Conservation (phyloP, 2,888 invertebrate species). For the Chelonus formosanus region DNA sequence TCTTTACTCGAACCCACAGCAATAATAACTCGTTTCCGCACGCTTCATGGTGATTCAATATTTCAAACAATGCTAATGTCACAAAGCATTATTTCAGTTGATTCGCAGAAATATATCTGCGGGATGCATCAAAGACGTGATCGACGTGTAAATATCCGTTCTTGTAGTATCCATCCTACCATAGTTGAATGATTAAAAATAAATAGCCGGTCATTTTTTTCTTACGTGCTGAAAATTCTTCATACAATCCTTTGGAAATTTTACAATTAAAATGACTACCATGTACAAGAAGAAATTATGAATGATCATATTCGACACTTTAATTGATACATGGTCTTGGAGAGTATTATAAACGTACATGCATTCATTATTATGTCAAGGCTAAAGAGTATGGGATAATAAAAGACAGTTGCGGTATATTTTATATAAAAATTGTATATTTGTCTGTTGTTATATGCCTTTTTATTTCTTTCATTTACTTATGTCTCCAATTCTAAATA, state of each 20-base stretch:
- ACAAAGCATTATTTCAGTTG: slow-evolving; percentile 1
- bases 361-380: slow-evolving; percentile 50
- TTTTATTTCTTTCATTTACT: slow-evolving; percentile 9
- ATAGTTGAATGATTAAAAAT: too few species aligned
- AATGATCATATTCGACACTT: slow-evolving; percentile 1
- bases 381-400: slow-evolving; percentile 50
- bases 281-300: background rate
- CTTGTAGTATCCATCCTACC: slow-evolving; percentile 5
- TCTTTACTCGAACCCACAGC: background rate
- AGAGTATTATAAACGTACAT: slow-evolving; percentile 38
- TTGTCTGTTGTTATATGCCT: slow-evolving; percentile 23
- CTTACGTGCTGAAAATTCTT: too few species aligned
- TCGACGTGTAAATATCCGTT: slow-evolving; percentile 23
- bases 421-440: slow-evolving; percentile 50
- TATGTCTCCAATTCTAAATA: background rate
- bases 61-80: slow-evolving; percentile 3
- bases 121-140: slow-evolving; percentile 5
- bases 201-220: too few species aligned
- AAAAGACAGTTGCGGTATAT: slow-evolving; percentile 56
- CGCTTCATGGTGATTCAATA: slow-evolving; percentile 5
- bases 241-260: too few species aligned
- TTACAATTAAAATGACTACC: background rate
- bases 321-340: slow-evolving; percentile 4
- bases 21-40: background rate
- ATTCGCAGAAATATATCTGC: too few species aligned